Conservation (phyloP, 2,113 vertebrate genomes). For the Coturnix japonica region DNA sequence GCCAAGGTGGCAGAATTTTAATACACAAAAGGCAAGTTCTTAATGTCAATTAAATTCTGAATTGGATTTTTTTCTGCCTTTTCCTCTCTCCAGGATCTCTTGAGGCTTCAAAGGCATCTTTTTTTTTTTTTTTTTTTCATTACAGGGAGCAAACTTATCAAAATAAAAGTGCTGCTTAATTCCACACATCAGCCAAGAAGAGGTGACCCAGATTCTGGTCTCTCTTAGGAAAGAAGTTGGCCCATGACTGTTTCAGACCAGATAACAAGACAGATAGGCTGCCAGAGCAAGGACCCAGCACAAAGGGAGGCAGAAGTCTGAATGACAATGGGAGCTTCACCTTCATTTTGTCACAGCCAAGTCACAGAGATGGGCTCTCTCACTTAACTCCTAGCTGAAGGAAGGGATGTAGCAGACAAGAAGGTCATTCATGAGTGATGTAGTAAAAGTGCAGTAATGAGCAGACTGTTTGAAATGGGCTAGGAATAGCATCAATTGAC, state of each 20-base stretch:
- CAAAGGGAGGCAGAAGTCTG: not conserved
- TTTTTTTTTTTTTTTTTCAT: conserved; percentile 16
- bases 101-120: conserved; percentile 58
- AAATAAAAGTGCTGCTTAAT: not conserved
- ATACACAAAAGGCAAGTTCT: not conserved
- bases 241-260: not conserved
- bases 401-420: not conserved
- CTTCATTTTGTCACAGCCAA: not conserved
- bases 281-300: not conserved
- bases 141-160: conserved; percentile 1
- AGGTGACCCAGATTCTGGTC: conserved; percentile 27
- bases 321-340: not conserved
- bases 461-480: not conserved
- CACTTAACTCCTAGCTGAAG: not conserved
- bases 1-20: not conserved
- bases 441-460: not conserved
- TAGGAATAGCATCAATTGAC: not conserved
- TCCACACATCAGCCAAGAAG: not conserved
- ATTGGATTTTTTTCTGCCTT: not conserved
- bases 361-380: not conserved
- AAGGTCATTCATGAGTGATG: not conserved
- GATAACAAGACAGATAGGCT: not conserved
- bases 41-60: not conserved
- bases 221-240: not conserved
- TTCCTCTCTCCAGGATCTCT: not conserved